Evolutionary conservation across 1,140 invertebrate species (phyloP).

Genomic region (Gyrodactylus salaris): DNA sequence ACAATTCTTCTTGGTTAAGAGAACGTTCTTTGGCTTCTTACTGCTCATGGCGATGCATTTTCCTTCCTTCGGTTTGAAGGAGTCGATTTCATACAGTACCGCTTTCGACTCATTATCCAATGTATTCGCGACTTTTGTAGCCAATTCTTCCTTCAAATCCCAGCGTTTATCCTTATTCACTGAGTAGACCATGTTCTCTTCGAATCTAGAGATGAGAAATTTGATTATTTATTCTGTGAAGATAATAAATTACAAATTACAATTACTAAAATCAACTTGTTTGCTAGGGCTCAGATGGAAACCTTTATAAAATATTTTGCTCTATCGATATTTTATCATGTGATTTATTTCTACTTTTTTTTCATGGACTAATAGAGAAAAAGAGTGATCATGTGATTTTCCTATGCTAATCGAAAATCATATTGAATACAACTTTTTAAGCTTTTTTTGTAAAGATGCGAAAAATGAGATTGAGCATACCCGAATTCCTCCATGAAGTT

Average conservation of each 20-base stretch:
- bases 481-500: neutral
- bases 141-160: neutral
- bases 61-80: neutral
- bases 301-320: neutral
- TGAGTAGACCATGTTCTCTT: neutral
- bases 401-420: neutral
- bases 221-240: neutral
- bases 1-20: neutral
- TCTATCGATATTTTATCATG: too few species aligned
- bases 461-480: too few species aligned
- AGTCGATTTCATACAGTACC: neutral
- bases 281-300: neutral
- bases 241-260: neutral
- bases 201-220: neutral
- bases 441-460: too few species aligned
- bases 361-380: too few species aligned
- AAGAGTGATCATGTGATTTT: too few species aligned
- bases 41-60: neutral
- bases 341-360: too few species aligned
- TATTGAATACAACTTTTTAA: too few species aligned
- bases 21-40: neutral
- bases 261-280: neutral
- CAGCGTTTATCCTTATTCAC: neutral
- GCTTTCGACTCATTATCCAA: neutral
- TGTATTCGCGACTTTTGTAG: neutral